These are phyloP conservation scores for Tapirus terrestris DNA, from an alignment of 2,113 vertebrate species.

Conservation along the genomic window DNA sequence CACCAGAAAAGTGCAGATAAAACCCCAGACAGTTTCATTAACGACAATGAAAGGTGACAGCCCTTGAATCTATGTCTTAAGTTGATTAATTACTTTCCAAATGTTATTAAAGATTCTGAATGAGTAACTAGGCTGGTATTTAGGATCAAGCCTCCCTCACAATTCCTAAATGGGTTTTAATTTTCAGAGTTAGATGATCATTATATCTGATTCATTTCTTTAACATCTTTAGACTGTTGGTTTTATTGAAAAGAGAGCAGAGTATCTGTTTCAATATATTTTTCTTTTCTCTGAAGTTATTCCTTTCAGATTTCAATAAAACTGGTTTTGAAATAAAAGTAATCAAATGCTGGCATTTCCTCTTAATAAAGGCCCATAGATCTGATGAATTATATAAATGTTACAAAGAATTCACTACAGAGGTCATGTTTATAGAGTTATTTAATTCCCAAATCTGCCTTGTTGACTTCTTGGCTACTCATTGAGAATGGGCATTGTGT, in stretches of 20 bases:
- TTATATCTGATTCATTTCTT: conserved; percentile 73
- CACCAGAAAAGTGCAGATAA: conserved; percentile 66
- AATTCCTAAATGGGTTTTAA: conserved; percentile 79
- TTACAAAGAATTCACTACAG: conserved; percentile 49
- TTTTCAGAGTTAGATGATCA: conserved; percentile 80
- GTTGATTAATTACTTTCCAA: conserved; percentile 83
- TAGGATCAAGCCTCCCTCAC: conserved; percentile 69
- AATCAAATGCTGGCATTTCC: conserved; percentile 69
- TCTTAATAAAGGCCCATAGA: conserved; percentile 57
- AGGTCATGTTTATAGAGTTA: conserved; percentile 58
- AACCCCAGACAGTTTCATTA: conserved; percentile 73
- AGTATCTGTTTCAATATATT: conserved; percentile 73
- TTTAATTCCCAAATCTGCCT: conserved; percentile 62
- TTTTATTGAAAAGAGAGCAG: conserved; percentile 75
- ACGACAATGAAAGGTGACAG: conserved; percentile 76
- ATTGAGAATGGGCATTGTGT: background rate
- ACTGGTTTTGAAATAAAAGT: conserved; percentile 65
- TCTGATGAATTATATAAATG: conserved; percentile 57
- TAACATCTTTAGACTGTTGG: conserved; percentile 76
- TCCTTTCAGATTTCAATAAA: conserved; percentile 75
- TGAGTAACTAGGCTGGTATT: conserved; percentile 76
- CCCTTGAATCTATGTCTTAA: conserved; percentile 78
- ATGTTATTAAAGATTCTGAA: conserved; percentile 83
- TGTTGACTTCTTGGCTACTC: background rate
- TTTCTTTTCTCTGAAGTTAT: conserved; percentile 62